Conservation (phyloP, 2,113 vertebrate genomes). For the Nansenia antarctica region DNA sequence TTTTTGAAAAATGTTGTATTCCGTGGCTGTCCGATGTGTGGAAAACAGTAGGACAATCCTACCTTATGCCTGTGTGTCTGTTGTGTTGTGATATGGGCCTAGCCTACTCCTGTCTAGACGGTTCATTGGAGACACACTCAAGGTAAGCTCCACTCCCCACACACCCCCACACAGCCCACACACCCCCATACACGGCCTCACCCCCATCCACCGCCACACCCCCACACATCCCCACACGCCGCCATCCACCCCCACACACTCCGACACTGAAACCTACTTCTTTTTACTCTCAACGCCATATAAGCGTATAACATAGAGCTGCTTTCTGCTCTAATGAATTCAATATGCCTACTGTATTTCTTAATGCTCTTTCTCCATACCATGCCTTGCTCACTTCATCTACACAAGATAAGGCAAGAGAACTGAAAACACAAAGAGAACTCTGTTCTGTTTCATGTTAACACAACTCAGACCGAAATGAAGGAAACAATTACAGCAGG, state of each 20-base stretch:
- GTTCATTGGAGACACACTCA: constrained; percentile 43
- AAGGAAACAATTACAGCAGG: constrained; percentile 45
- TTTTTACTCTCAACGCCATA: not conserved
- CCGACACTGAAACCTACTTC: constrained; percentile 3
- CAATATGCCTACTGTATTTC: not conserved
- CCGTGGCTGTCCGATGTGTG: constrained; percentile 40
- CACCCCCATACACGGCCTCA: constrained; percentile 27
- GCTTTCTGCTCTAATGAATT: not conserved
- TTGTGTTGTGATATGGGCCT: constrained; percentile 26
- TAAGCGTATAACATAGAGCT: not conserved
- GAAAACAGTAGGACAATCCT: constrained; percentile 50
- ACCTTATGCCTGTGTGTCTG: constrained; percentile 23
- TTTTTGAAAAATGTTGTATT: constrained; percentile 41
- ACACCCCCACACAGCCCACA: too few species aligned
- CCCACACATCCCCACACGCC: constrained; percentile 4
- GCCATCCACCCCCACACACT: not conserved
- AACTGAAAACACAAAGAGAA: constrained; percentile 39
- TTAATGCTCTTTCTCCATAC: not conserved
- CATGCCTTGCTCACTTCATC: not conserved
- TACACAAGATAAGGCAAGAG: constrained; percentile 32
- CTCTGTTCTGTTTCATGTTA: constrained; percentile 46
- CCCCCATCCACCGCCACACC: constrained; percentile 1
- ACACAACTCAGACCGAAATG: constrained; percentile 30
- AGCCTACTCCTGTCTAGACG: constrained; percentile 46
- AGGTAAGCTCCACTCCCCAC: constrained; percentile 30